Conservation (phyloP, 2,888 invertebrate genomes). For the Scelioninae gen. 1 region DNA sequence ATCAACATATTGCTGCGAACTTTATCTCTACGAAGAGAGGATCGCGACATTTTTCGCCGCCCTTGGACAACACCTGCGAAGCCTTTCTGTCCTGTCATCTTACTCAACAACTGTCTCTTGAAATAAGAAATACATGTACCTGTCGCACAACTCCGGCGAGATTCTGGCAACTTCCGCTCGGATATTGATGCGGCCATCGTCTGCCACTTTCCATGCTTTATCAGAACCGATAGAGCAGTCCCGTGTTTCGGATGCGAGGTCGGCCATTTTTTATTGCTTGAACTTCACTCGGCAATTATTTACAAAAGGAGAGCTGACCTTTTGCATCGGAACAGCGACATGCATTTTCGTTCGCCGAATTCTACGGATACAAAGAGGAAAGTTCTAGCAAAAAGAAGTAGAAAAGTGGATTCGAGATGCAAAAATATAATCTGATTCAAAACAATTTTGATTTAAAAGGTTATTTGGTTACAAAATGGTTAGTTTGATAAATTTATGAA, state of each 20-base stretch:
- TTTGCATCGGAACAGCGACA: neutral
- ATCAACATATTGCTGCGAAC: slow-evolving; percentile 77
- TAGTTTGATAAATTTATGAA: too few relatives aligned
- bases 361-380: neutral
- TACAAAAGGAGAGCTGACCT: slow-evolving; percentile 32
- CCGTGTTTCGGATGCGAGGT: slow-evolving; percentile 41
- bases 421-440: too few relatives aligned
- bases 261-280: slow-evolving; percentile 49
- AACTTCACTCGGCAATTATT: slow-evolving; percentile 54
- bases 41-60: slow-evolving; percentile 23
- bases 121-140: slow-evolving; percentile 79
- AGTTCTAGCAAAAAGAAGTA: too few relatives aligned
- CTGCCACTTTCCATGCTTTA: slow-evolving; percentile 46
- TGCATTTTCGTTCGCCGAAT: slow-evolving; percentile 1
- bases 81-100: slow-evolving; percentile 60
- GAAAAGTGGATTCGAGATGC: too few relatives aligned
- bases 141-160: slow-evolving; percentile 73
- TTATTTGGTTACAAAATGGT: too few relatives aligned
- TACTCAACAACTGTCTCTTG: slow-evolving; percentile 72
- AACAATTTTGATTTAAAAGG: too few relatives aligned
- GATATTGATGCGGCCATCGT: slow-evolving; percentile 60
- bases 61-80: slow-evolving; percentile 63
- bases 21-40: slow-evolving; percentile 71
- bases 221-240: slow-evolving; percentile 52
- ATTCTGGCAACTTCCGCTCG: slow-evolving; percentile 78